These are phyloP conservation scores for Raillietiella orientalis DNA, from an alignment of 2,888 invertebrate genomes.

Conservation along the genomic window DNA sequence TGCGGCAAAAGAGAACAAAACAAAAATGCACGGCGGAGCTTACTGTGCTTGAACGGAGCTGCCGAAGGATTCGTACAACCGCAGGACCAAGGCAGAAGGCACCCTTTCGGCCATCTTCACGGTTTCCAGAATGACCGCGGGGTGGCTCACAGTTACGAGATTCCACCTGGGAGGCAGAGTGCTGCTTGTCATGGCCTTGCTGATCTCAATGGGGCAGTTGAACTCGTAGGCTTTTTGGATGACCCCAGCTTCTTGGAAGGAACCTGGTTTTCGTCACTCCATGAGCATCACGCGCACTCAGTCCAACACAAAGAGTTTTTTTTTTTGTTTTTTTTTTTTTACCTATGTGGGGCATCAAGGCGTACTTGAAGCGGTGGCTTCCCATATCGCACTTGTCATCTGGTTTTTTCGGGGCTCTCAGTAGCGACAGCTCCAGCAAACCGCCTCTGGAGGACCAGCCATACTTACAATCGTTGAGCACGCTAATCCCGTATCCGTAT, in stretches of 20 bases:
- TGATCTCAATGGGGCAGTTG: constrained; percentile 11
- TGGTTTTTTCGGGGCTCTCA: constrained; percentile 16
- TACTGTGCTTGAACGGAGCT: constrained; percentile 8
- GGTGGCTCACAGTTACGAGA: constrained; percentile 10
- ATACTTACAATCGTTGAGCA: constrained; percentile 18
- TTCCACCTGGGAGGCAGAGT: constrained; percentile 1
- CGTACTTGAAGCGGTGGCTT: constrained; percentile 16
- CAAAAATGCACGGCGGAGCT: too few species aligned
- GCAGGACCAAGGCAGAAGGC: constrained; percentile 10
- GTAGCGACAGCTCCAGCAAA: constrained; percentile 14
- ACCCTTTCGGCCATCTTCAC: constrained; percentile 12
- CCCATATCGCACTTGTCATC: constrained; percentile 17
- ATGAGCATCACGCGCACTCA: not conserved
- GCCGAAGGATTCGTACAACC: constrained; percentile 15
- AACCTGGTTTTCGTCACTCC: too few species aligned
- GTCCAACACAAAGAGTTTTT: constrained; percentile 2
- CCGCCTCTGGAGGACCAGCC: constrained; percentile 15
- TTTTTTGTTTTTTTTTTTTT: constrained; percentile 3
- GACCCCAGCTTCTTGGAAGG: constrained; percentile 13
- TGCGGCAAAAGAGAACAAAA: too few species aligned
- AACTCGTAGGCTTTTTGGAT: constrained; percentile 14
- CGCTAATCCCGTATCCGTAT: constrained; percentile 14
- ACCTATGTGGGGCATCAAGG: constrained; percentile 16
- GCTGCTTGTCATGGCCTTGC: not conserved
- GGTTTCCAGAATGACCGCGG: constrained; percentile 12